Base-by-base conservation (phyloP, 1,140 invertebrate genomes). In the Drosophila mojavensis region DNA sequence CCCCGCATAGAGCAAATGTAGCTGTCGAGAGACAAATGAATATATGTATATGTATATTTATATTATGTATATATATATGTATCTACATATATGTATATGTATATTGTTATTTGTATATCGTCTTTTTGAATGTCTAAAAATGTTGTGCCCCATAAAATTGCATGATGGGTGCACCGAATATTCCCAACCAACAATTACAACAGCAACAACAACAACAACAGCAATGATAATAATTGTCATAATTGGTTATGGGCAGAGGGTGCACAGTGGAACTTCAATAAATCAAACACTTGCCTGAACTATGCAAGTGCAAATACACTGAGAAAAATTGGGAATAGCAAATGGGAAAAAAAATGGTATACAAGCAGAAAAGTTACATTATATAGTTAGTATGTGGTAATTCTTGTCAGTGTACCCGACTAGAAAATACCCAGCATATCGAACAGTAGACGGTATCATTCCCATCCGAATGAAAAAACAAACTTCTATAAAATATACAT, bases 131-230 rank as follows among this genome's bases (percentile, higher is more conserved):
- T 11, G 54, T 33, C 41, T 30, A 75, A 28, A 41, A 74, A 61
- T 56, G 36, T 59, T 36, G 53, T 15, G 39, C 45, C 67, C 43
- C 53, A 59, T 45, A 79, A 68, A 79, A 79, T 62, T 68, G 45
- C 33, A 63, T 74, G 61, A 74, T 58, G 72, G 60, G 56, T 53
- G 66, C 72, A 83, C 61, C 71, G 71, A 67, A 79, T 60, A 75
- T 80, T 64, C 55, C 28, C 47, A 62, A 58, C 30, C 30, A 59
- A 66, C 33, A 13, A 24, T 50, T 61, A 28, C 48, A 50, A 13
- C 20, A 26, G 13, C 11, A 26, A 6, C 10, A 26, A 20, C 7
- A 48, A 24, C 15, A 43, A n/a, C 2, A 58, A 58, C 33, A 26
- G 3, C 36, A 28, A 5, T 10, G 28, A 15, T 10, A 17, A n/a